Evolutionary conservation across 2,113 vertebrate species (phyloP).

Genomic region (Rhadina sibilatrix): DNA sequence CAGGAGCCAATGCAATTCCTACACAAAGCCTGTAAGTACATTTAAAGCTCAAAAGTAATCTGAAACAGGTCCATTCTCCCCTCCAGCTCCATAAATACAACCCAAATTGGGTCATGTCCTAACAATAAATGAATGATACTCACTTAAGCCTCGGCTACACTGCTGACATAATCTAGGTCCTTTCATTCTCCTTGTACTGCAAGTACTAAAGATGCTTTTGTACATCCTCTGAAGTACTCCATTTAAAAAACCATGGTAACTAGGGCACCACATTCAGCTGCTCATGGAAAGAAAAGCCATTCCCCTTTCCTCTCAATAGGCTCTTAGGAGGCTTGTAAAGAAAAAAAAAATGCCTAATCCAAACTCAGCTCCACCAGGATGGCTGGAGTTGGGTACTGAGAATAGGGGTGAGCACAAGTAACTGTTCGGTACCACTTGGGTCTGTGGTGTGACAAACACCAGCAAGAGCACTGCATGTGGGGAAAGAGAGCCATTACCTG

Average conservation of each 20-base stretch:
- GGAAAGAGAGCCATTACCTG: neutral
- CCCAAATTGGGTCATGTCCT: constrained; percentile 9
- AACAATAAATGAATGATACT: neutral
- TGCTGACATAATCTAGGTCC: neutral
- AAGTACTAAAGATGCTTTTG: constrained; percentile 52
- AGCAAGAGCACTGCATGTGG: neutral
- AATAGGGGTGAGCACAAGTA: neutral
- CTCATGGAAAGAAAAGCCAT: neutral
- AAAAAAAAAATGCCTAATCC: neutral
- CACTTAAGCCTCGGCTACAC: neutral
- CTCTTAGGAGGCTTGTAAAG: neutral
- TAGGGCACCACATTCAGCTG: neutral
- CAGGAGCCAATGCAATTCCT: neutral
- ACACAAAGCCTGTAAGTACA: neutral
- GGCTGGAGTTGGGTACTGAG: neutral
- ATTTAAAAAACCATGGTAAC: constrained; percentile 22
- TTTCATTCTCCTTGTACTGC: constrained; percentile 1
- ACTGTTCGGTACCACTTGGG: neutral
- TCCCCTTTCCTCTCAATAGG: neutral
- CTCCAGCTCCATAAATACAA: neutral
- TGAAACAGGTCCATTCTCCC: neutral
- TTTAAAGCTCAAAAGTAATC: constrained; percentile 2
- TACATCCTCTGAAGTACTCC: constrained; percentile 8
- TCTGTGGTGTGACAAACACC: neutral
- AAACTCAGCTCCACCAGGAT: neutral